A percentile compares a stretch with the other conserved stretches of the same genome.
Conservation (phyloP, 2,797 vertebrate species). For the Galago senegalensis region DNA sequence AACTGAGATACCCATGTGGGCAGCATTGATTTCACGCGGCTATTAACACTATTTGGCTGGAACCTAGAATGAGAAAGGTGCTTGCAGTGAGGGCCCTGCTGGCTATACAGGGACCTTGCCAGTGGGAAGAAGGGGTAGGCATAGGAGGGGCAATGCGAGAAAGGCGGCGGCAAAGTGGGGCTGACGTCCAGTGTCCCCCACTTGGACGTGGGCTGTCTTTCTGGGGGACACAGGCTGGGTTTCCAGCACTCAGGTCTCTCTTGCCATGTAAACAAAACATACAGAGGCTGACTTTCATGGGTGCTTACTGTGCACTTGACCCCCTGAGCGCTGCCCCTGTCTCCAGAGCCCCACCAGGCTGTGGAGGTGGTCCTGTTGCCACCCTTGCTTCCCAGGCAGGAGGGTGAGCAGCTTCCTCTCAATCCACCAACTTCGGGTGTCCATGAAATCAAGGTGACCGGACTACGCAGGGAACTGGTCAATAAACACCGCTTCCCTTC, state of each 20-base stretch:
- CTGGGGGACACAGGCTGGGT: no score
- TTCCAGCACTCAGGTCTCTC: background rate
- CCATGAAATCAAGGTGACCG: background rate
- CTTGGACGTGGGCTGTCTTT: background rate
- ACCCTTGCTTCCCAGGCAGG: background rate
- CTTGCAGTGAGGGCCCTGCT: no score
- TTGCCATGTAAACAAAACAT: background rate
- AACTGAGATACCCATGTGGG: background rate
- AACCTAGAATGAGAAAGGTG: rapidly evolving
- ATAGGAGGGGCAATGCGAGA: background rate
- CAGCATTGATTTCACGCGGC: background rate
- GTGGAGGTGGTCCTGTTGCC: background rate
- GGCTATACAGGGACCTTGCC: no score
- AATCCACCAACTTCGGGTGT: rapidly evolving
- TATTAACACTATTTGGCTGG: background rate
- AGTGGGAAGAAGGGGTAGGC: background rate
- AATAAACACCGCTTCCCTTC: background rate
- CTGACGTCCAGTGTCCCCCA: rapidly evolving
- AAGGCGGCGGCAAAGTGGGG: background rate
- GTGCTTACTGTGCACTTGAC: background rate
- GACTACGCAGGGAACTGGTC: background rate
- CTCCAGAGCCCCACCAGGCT: background rate
- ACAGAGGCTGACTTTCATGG: no score
- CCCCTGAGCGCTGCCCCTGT: rapidly evolving
- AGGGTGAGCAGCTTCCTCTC: background rate